phyloP scores from a whole-genome alignment of 2,797 vertebrate genomes.

The Helicolenus hilgendorfi region DNA sequence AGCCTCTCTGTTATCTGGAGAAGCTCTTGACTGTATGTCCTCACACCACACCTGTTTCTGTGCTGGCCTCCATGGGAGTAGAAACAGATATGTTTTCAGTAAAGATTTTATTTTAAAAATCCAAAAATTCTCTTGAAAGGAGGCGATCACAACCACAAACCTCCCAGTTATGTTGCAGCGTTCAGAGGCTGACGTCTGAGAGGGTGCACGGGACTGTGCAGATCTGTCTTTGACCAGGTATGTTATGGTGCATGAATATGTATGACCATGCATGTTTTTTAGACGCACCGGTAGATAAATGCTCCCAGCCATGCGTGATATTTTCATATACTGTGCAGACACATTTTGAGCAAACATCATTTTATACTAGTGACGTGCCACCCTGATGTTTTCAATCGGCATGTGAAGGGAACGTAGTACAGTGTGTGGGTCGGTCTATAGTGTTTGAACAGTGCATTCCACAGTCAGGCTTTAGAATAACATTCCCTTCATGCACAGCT shows the following conservation, averaged over 20 bases:
- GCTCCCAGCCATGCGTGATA: neutral
- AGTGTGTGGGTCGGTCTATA: conserved; percentile 51
- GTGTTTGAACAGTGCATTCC: conserved; percentile 90
- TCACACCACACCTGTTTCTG: neutral
- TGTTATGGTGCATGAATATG: neutral
- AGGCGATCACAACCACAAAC: neutral
- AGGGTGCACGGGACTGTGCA: neutral
- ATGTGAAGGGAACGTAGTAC: conserved; percentile 52
- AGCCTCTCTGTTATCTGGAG: neutral
- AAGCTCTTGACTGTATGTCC: neutral
- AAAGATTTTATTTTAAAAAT: neutral
- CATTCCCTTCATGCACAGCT: conserved; percentile 78
- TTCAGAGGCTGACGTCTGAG: no score
- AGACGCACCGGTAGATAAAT: neutral
- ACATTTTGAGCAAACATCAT: neutral
- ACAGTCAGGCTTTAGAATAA: conserved; percentile 86
- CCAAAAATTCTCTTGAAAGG: neutral
- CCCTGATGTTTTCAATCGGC: conserved; percentile 65
- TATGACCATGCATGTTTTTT: neutral
- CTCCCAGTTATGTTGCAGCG: neutral
- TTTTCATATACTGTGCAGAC: neutral
- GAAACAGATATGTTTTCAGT: neutral
- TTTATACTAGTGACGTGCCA: neutral
- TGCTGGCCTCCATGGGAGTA: neutral
- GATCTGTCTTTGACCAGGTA: neutral